Evolutionary conservation across 2,888 invertebrate species (phyloP).

Genomic region (Druceiella hillmani): DNA sequence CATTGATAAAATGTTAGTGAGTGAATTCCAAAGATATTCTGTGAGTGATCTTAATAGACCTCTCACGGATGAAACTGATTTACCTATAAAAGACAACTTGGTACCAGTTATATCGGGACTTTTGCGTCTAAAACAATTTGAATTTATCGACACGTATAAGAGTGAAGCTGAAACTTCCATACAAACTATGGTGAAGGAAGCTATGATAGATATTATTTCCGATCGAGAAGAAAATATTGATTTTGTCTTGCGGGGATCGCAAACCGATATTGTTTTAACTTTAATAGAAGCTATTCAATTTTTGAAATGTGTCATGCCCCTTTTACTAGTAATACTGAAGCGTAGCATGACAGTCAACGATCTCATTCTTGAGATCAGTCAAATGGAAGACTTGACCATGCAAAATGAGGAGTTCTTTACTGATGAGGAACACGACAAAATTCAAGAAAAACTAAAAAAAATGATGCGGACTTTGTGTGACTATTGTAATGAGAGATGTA

Average conservation of each 20-base stretch:
- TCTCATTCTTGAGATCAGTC: slow-evolving; percentile 72
- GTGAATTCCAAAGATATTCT: slow-evolving; percentile 89
- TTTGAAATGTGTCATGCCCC: slow-evolving; percentile 59
- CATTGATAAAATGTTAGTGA: slow-evolving; percentile 94
- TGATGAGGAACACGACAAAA: slow-evolving; percentile 60
- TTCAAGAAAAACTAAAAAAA: slow-evolving; percentile 68
- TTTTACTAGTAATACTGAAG: slow-evolving; percentile 62
- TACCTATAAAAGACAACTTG: slow-evolving; percentile 79
- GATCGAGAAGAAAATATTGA: slow-evolving; percentile 43
- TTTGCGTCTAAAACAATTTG: slow-evolving; percentile 78
- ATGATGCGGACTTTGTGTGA: slow-evolving; percentile 80
- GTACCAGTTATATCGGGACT: slow-evolving; percentile 87
- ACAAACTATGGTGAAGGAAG: slow-evolving; percentile 83
- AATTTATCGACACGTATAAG: slow-evolving; percentile 82
- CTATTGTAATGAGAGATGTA: slow-evolving; percentile 88
- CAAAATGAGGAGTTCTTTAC: slow-evolving; percentile 67
- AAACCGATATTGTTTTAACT: slow-evolving; percentile 48
- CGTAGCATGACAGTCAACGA: slow-evolving; percentile 70
- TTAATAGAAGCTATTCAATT: slow-evolving; percentile 66
- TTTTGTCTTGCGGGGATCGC: slow-evolving; percentile 43
- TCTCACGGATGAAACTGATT: slow-evolving; percentile 48
- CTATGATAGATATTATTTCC: slow-evolving; percentile 67
- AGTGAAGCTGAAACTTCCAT: slow-evolving; percentile 87
- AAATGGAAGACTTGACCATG: slow-evolving; percentile 51
- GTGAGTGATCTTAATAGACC: slow-evolving; percentile 89